Base-by-base conservation (phyloP, 2,113 vertebrate genomes). In the Origma solitaria region DNA sequence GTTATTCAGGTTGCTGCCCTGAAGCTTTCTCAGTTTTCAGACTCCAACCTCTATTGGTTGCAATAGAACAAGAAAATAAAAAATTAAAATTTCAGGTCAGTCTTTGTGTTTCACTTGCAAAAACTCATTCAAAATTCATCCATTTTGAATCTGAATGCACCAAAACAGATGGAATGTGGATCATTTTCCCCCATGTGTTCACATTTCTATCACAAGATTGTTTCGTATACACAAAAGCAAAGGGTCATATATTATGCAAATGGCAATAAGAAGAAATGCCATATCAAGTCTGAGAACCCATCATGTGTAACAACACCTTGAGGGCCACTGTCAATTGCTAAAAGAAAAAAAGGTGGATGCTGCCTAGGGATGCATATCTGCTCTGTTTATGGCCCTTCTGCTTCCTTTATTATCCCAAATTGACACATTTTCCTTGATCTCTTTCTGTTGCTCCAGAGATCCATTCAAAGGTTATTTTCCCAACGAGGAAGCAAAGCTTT, bases 351-450 rank as follows among this genome's bases (percentile, higher is more conserved):
- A 95, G 84, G 94, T 90, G 91, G 62, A 68, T 53, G 57, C 60
- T 95, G 94, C 84, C 77, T 30, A 40, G 89, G 91, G 92, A 96
- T 96, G 94, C 68, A 89, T 93, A 96, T 95, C 89, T 97, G 92
- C 66, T 66, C 86, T 92, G 91, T 98, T 97, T 96, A 97, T 88
- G 87, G 87, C 92, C 90, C 90, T 95, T 92, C 92, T 96, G 90
- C 86, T 97, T 97, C 96, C 96, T 97, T 94, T 88, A 91, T 96
- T 91, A 82, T 91, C 78, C 94, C 89, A 69, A 76, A 80, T 77
- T 82, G 69, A 85, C 92, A 88, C 82, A 91, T 97, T 96, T 94
- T 94, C 94, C 93, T 91, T 77, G 58, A 79, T 94, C 94, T 94
- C 76, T 95, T 86, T 92, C 94, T 94, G 51, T 85, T 78, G 88